phyloP scores from a whole-genome alignment of 1,140 invertebrate species.

The Eumeta japonica region DNA sequence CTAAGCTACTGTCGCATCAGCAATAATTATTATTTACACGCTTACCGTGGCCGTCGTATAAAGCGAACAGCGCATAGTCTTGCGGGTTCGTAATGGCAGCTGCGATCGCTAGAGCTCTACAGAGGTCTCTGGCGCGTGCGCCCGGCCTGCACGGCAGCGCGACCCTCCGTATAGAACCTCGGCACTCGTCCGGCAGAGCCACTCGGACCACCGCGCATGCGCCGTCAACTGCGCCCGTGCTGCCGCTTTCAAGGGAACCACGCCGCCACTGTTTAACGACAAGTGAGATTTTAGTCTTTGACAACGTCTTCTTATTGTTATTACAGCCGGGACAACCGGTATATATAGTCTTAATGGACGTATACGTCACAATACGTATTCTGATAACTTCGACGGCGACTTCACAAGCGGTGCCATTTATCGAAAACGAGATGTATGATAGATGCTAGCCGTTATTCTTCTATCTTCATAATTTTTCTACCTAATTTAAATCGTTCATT shows the following conservation, averaged over 20 bases:
- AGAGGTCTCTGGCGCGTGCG: conserved; percentile 88
- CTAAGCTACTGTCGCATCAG: too few species aligned
- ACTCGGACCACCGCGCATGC: conserved; percentile 72
- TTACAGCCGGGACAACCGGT: too few species aligned
- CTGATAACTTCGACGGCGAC: too few species aligned
- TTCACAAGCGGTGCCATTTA: too few species aligned
- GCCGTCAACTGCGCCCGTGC: conserved; percentile 11
- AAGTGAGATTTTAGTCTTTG: too few species aligned
- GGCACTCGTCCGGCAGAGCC: conserved; percentile 87
- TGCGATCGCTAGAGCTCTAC: conserved; percentile 89
- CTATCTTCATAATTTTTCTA: too few species aligned
- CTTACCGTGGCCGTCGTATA: conserved; percentile 85
- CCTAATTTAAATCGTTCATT: too few species aligned
- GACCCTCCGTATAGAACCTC: conserved; percentile 86
- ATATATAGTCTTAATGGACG: too few species aligned
- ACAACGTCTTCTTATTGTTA: too few species aligned
- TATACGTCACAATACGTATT: too few species aligned
- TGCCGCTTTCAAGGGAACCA: conserved; percentile 25
- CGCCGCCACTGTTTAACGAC: conserved; percentile 51
- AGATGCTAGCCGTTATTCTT: too few species aligned
- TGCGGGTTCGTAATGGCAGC: conserved; percentile 92
- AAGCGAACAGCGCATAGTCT: conserved; percentile 91
- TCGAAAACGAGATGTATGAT: too few species aligned
- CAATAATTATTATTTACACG: neutral
- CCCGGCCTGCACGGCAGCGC: conserved; percentile 88